phyloP scores from a whole-genome alignment of 2,113 vertebrate genomes.

The Psammodynastes pulverulentus region DNA sequence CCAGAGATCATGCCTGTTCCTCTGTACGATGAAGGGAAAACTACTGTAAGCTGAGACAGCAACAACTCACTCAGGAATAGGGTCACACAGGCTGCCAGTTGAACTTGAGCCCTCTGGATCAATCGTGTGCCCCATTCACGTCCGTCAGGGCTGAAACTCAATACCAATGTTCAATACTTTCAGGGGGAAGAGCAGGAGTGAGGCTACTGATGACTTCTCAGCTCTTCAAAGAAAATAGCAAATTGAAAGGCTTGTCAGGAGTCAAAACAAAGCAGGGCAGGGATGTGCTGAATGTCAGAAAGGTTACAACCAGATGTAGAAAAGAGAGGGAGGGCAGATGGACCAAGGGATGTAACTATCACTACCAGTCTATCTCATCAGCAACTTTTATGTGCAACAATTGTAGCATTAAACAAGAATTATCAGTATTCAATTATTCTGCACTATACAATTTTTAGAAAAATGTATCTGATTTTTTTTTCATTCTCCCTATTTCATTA shows the following conservation, averaged over 20 bases:
- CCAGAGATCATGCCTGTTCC: background rate
- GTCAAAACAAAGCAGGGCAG: constrained; percentile 80
- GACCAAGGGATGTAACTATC: background rate
- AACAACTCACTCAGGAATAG: constrained; percentile 21
- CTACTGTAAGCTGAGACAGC: background rate
- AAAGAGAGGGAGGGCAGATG: background rate
- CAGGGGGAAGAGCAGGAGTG: constrained; percentile 63
- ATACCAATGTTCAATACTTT: constrained; percentile 77
- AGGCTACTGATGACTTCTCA: constrained; percentile 79
- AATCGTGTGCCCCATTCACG: constrained; percentile 63
- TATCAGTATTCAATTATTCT: background rate
- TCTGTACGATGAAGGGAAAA: constrained; percentile 1
- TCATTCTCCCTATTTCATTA: background rate
- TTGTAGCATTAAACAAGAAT: background rate
- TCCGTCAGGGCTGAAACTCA: constrained; percentile 73
- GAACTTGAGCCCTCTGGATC: constrained; percentile 78
- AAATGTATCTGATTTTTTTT: background rate
- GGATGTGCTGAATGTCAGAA: constrained; percentile 62
- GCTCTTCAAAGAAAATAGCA: constrained; percentile 85
- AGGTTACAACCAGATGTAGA: constrained; percentile 56
- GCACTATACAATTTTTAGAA: background rate
- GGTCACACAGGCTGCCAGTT: constrained; percentile 56
- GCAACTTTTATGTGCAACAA: background rate
- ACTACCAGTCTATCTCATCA: background rate
- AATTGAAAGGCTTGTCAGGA: constrained; percentile 93